Evolutionary conservation across 2,797 vertebrate species (phyloP).

Genomic region (Tarsius wallacei): DNA sequence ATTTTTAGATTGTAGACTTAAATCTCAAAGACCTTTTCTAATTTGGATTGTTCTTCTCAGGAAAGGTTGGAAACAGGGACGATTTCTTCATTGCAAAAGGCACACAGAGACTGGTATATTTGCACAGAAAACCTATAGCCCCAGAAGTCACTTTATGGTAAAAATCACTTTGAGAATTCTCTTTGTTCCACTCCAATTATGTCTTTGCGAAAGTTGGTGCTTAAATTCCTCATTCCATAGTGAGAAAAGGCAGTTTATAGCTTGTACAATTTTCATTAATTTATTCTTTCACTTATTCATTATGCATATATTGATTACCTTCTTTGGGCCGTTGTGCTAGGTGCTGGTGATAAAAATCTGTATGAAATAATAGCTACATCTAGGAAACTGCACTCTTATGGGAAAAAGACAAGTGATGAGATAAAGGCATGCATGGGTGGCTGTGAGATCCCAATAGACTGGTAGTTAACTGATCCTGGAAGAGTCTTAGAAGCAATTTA

Average conservation of each 20-base stretch:
- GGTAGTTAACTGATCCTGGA: not conserved
- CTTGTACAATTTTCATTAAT: not conserved
- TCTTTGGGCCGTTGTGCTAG: slow-evolving; percentile 5
- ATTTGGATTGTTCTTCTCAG: slow-evolving; percentile 39
- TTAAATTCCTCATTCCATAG: not conserved
- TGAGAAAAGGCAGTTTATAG: not conserved
- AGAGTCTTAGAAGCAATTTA: slow-evolving; percentile 45
- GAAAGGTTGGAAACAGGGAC: slow-evolving; percentile 34
- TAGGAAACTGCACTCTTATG: not conserved
- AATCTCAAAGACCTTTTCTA: slow-evolving; percentile 50
- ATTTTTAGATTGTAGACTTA: slow-evolving; percentile 32
- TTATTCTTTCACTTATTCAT: slow-evolving; percentile 15
- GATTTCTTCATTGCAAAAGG: slow-evolving; percentile 30
- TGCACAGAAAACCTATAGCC: not conserved
- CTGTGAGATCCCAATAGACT: not conserved
- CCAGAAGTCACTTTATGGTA: slow-evolving; percentile 11
- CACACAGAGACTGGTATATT: not conserved
- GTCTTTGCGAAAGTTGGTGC: not conserved
- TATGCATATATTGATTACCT: not conserved
- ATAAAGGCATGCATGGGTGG: not conserved
- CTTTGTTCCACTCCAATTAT: not conserved
- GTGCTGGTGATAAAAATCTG: slow-evolving; percentile 32
- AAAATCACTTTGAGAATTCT: not conserved
- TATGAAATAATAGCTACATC: not conserved
- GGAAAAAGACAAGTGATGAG: not conserved